Evolutionary conservation across 2,888 invertebrate species (phyloP), one percentile per base, ranked within the genome.

Genomic region (Coleophora deauratella): DNA sequence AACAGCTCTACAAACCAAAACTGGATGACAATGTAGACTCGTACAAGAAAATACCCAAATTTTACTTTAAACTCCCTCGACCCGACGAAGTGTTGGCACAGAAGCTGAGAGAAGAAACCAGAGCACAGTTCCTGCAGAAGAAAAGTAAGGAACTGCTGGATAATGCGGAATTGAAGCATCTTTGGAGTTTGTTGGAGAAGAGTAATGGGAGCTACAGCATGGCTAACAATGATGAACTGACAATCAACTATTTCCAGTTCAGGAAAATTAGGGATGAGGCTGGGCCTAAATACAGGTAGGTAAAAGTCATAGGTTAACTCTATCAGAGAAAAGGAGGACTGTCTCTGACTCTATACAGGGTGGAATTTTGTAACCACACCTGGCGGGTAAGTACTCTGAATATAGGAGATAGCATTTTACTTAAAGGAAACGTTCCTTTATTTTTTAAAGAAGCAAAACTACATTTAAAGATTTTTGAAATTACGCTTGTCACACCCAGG

Each of bases 191-290:
- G 40, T 72, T 98, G 47, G 95, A 97, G 70, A 91, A 93, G 53
- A 90, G 93, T 41, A 93, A 94, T 55, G 93, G 92, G 12, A 91
- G 90, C 45, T 91, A 91, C 31, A 87, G 89, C 36, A 90, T 89
- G 32, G 62, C 69, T 0, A 78, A 61, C 35, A 84, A 76, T 47
- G 94, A 95, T 46, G 96, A 97, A 58, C 91, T 96, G 54, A 88
- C 94, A 47, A 93, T 97, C 43, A 93, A 91, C 68, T 97, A 96
- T 70, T 88, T 90, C 49, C 95, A 96, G 72, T 97, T 94, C 64
- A 89, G 91, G 53, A 92, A 92, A 73, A 93, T 97, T 8, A 89
- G 91, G 14, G 87, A 90, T 49, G 84, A 92, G 47, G 92, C 93
- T 6, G 93, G 93, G 4, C 76, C 87, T 21, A 95, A 95, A 69